Evolutionary conservation across 2,113 vertebrate species (phyloP).

Genomic region (Grus americana): DNA sequence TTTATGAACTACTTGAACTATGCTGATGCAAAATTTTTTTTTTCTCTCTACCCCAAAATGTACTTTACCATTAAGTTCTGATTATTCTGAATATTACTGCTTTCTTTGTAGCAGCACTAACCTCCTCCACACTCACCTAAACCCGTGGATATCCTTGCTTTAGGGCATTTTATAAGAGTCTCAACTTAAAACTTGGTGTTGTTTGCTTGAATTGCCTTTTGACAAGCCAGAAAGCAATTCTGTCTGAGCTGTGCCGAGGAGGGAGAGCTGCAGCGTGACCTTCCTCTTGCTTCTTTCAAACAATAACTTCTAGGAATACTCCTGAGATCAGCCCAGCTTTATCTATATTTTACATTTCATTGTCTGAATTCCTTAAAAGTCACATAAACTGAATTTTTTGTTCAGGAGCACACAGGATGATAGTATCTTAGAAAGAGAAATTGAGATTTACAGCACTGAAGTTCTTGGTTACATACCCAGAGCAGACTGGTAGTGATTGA

Average conservation of each 20-base stretch:
- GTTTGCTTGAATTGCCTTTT: neutral
- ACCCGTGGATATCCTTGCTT: neutral
- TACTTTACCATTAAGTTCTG: neutral
- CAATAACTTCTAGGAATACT: neutral
- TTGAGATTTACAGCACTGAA: neutral
- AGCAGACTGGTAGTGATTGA: neutral
- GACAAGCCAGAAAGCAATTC: neutral
- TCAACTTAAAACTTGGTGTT: neutral
- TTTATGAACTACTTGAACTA: neutral
- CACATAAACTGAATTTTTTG: neutral
- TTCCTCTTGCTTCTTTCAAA: constrained; percentile 9
- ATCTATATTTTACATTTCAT: constrained; percentile 10
- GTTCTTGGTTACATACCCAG: neutral
- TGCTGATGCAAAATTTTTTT: neutral
- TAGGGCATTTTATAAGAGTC: neutral
- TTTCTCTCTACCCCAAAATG: neutral
- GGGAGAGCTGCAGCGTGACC: neutral
- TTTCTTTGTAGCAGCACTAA: neutral
- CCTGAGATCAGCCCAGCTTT: neutral
- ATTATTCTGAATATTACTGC: neutral
- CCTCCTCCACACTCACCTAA: neutral
- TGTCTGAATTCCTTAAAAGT: neutral
- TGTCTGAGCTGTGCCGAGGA: neutral
- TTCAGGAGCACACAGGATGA: neutral
- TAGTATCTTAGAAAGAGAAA: neutral